Base-by-base conservation (phyloP, 2,113 vertebrate genomes). In the Percina caprodes region DNA sequence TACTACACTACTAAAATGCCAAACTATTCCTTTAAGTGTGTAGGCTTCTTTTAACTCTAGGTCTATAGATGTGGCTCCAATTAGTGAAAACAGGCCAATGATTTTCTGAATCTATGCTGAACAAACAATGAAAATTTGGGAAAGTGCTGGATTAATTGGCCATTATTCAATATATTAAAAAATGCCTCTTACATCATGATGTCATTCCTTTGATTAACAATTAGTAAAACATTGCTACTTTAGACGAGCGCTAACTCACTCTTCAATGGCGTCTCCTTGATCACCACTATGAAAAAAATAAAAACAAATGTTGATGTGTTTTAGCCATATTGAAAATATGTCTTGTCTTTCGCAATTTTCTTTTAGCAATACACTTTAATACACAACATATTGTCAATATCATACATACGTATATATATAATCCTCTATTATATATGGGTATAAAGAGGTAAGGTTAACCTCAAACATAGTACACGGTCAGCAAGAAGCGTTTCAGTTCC, bases 251-350 rank as follows among this genome's bases (percentile, higher is more conserved):
- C 68, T 45, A 21, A 66, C 49, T 76, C 4, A 21, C 15, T 58
- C 16, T 11, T n/a, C 39, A 15, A 12, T 16, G 15, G 59, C 26
- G 1, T 14, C 24, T 58, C 35, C 16, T 62, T 55, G 5, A 83
- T 69, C 52, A n/a, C 46, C 15, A 68, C n/a, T 18, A 42, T 48
- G 19, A 48, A 14, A 60, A 69, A 69, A 55, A 59, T 5, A 33
- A 8, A 23, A 69, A 52, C 68, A 74, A 79, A 49, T 24, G 62
- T 23, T 12, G 16, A 81, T 62, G 39, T 71, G 39, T 67, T 65
- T 61, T 42, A 86, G 86, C 87, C 90, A 92, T 86, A 90, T 89
- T 85, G 66, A 68, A 82, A 83, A 79, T 68, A 89, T 88, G 82
- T 91, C 73, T 87, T 86, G 83, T 88, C 86, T 70, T 79, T 73